Percentiles rank a stretch among this genome's conserved stretches.
phyloP scores from a whole-genome alignment of 2,113 vertebrate genomes.

The Neopipo cinnamomea region DNA sequence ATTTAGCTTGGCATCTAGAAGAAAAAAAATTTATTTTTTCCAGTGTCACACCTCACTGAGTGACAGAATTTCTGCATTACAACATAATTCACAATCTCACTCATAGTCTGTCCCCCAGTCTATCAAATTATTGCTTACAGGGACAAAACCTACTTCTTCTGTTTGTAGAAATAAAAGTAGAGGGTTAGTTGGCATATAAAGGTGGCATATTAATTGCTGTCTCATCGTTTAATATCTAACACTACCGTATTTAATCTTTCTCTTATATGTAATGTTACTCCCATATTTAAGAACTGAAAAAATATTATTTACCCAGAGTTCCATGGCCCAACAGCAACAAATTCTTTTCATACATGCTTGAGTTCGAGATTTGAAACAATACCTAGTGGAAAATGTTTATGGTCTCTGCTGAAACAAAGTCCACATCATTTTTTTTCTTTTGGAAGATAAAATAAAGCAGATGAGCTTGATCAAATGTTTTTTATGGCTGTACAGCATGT shows the following conservation, averaged over 20 bases:
- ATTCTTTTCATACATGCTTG: neutral
- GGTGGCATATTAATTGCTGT: neutral
- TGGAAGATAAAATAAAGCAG: neutral
- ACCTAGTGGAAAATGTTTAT: neutral
- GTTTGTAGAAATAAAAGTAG: neutral
- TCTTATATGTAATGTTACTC: neutral
- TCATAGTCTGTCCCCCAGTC: neutral
- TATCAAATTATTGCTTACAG: neutral
- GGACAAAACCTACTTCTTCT: neutral
- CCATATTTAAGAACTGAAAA: neutral
- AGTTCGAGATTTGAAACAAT: neutral
- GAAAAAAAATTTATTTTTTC: neutral
- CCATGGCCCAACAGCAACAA: neutral
- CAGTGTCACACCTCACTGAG: neutral
- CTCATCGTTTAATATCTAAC: neutral
- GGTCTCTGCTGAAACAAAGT: neutral
- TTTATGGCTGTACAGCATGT: constrained; percentile 32
- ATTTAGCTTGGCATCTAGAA: neutral
- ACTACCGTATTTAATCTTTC: neutral
- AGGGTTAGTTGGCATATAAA: neutral
- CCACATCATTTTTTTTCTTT: neutral
- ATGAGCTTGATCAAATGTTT: neutral
- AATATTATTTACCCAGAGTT: neutral
- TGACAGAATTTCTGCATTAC: neutral
- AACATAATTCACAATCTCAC: neutral